Conservation (phyloP, 2,797 vertebrate species). For the Pseudopleuronectes americanus region DNA sequence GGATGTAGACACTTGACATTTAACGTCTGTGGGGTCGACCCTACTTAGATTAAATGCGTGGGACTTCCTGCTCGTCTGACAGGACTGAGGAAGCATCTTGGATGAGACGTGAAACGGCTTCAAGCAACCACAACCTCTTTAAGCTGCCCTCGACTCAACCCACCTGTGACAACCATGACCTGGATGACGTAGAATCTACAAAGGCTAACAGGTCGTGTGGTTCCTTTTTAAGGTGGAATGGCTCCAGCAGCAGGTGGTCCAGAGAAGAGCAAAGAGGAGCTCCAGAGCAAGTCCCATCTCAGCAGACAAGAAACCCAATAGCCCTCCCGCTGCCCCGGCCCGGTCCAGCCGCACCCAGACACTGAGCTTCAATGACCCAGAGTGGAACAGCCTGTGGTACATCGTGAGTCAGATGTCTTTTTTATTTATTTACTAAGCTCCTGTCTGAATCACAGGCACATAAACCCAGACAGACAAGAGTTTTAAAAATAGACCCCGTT, state of each 20-base stretch:
- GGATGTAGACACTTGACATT: background rate
- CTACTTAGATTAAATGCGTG: no score
- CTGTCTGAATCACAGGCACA: conserved; percentile 49
- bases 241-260: conserved; percentile 94
- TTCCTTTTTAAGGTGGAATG: conserved; percentile 90
- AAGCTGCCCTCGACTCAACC: background rate
- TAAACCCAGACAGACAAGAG: conserved; percentile 45
- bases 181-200: background rate
- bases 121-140: background rate
- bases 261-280: conserved; percentile 88
- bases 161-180: background rate
- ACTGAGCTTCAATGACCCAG: conserved; percentile 86
- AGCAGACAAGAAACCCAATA: conserved; percentile 43
- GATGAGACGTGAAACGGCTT: background rate
- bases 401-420: conserved; percentile 85
- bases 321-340: background rate
- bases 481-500: conserved; percentile 55
- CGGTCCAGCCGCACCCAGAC: conserved; percentile 60
- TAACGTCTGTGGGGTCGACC: background rate
- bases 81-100: no score
- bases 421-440: conserved; percentile 34
- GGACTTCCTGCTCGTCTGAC: no score
- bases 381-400: conserved; percentile 93
- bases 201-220: background rate
- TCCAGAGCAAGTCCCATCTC: conserved; percentile 71